Percentiles rank a stretch among this genome's conserved stretches.
These are phyloP conservation scores for Cirrhinus molitorella DNA, from an alignment of 2,797 vertebrate species.

Conservation along the genomic window DNA sequence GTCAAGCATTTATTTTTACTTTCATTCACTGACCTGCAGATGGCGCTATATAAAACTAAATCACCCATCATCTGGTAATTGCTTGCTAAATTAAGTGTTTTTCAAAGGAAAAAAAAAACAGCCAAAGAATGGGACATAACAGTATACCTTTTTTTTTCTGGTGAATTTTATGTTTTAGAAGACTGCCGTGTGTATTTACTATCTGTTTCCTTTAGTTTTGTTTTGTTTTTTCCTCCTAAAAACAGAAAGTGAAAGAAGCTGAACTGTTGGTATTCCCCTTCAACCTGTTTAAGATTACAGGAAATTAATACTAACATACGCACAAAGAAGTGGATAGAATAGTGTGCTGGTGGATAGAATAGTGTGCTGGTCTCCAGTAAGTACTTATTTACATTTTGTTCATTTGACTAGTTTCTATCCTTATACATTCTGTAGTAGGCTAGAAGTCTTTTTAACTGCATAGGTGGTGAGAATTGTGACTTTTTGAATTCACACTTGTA, in stretches of 20 bases:
- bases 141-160: background rate
- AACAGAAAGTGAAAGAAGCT: constrained; percentile 23
- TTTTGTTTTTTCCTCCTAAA: background rate
- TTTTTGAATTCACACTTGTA: background rate
- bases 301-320: background rate
- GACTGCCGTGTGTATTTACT: too few species aligned
- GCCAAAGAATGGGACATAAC: background rate
- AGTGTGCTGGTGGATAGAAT: background rate
- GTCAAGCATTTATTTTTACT: background rate
- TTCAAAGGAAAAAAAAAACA: too few species aligned
- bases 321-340: background rate
- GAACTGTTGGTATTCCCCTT: constrained; percentile 15
- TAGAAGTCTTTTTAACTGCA: background rate
- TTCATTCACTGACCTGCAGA: background rate
- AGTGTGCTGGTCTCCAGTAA: background rate
- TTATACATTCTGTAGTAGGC: background rate
- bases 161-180: background rate
- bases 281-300: background rate
- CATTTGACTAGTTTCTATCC: background rate
- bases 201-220: background rate
- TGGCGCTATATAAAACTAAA: background rate
- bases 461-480: background rate
- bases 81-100: background rate
- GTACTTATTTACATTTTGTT: background rate
- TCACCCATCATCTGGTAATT: too few species aligned